Evolutionary conservation across 2,797 vertebrate species (phyloP), one percentile per base, ranked within the genome.

Genomic region (Sebastes oblongus): DNA sequence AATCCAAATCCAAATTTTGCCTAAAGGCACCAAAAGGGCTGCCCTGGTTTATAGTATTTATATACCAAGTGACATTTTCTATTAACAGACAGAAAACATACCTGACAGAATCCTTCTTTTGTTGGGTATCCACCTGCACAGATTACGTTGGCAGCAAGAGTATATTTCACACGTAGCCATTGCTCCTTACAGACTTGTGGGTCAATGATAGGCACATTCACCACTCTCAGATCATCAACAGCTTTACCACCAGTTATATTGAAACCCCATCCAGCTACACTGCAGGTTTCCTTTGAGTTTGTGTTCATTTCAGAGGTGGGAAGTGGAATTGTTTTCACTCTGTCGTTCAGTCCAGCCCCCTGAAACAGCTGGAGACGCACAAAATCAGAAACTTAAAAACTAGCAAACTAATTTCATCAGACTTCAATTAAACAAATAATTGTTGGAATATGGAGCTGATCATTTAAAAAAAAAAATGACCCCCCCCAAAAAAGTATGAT

Each of bases 111-210:
- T 36, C 36, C 36, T 36, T 36, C 4, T 1, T 13, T 2, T 36
- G 34, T 36, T 2, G 2, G 4, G 79, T 84, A 75, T 66, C 93
- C 93, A 10, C 93, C 92, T 4, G 92, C 92, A 80, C 94, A 94
- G 70, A 85, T 84, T 2, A 93, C 66, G 6, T 72, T 78, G 3
- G 0, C 1, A 24, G 91, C 84, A 29, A 92, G 80, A 1, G 0
- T 0, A 1, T 0, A 0, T 4, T 36, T 0, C 8, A 10, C 32
- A 34, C 32, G 32, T 2, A 1, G 3, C 91, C 88, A 93, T 8
- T 1, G 0, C 2, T 3, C 0, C 22, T 36, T 0, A 36, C 91
- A 93, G 3, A 1, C 1, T 0, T 50, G 0, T 2, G 0, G 4
- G 7, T 64, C n/a, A 5, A 89, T 22, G 32, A 85, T 5, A 0